Evolutionary conservation across 2,888 invertebrate species (phyloP), one percentile per base, ranked within the genome.

Genomic region (Eilema depressum): DNA sequence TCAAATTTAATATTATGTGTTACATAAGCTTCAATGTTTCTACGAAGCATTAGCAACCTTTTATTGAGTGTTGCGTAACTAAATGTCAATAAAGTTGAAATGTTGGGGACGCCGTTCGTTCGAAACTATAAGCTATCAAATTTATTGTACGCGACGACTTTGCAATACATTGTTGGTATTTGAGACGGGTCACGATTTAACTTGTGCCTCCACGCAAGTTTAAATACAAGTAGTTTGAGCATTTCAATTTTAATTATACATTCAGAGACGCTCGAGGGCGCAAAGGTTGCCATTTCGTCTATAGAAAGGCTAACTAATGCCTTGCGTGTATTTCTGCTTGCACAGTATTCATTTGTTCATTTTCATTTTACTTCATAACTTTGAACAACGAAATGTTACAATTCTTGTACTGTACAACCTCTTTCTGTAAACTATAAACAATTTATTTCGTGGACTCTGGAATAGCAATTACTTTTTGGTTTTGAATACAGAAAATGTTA

Each of bases 181-280:
- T 86, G 73, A 80, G 76, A 75, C 81, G 73, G 76, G 80, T 80
- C 86, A 86, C 85, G 85, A 80, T 77, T 76, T 66, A 73, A 76
- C 71, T 80, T 71, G 74, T 71, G 75, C 70, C 74, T 81, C 75
- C 71, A 73, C 76, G 76, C 68, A 73, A 80, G 73, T 79, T 76
- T 72, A 71, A 77, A 77, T 73, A 74, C 67, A 73, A 75, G 75
- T 79, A 74, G 74, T 74, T 70, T 10, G 47, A 53, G 70, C 76
- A 68, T 67, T 71, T 74, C 20, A 41, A 70, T 76, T 76, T 68
- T 69, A 69, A 69, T 71, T 65, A 75, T 63, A 26, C 47, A 62
- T 41, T 61, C 63, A 53, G 60, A 68, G 56, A 68, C 47, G 59
- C 68, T 61, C n/a, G 26, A 62, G 33, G 60, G 65, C 28, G 66